A percentile compares a stretch with the other conserved stretches of the same genome.
These are phyloP conservation scores for Myzus persicae DNA, from an alignment of 1,140 invertebrate genomes.

Conservation along the genomic window DNA sequence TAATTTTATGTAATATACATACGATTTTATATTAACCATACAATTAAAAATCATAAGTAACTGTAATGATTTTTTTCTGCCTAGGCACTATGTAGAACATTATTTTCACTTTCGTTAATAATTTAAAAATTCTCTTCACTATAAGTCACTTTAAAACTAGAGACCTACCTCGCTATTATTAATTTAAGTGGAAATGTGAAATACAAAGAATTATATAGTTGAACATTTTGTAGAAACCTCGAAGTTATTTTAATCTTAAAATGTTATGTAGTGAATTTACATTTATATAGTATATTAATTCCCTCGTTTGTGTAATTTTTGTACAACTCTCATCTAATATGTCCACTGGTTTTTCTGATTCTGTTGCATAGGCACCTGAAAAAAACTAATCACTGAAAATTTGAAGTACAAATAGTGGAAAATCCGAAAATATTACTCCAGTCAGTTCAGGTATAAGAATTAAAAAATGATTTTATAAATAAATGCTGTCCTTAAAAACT, in stretches of 20 bases:
- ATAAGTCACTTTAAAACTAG: background rate
- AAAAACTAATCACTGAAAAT: background rate
- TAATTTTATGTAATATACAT: background rate
- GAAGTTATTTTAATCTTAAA: too few species aligned
- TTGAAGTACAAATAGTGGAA: background rate
- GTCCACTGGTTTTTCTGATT: background rate
- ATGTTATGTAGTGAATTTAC: too few species aligned
- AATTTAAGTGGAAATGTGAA: background rate
- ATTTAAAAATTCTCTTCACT: background rate
- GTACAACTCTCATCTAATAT: background rate
- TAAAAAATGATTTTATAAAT: background rate
- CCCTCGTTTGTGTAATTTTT: background rate
- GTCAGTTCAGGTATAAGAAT: background rate
- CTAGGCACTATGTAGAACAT: background rate
- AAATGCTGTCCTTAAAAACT: constrained; percentile 13
- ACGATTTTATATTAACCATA: background rate
- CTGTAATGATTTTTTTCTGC: background rate
- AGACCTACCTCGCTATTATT: background rate
- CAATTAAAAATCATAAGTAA: background rate
- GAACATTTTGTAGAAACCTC: background rate
- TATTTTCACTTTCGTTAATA: background rate
- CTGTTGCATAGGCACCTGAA: background rate
- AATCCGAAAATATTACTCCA: background rate
- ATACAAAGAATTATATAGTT: background rate
- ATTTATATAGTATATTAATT: background rate